Evolutionary conservation across 1,140 invertebrate species (phyloP).

Genomic region (Rhyacophila brunnea): DNA sequence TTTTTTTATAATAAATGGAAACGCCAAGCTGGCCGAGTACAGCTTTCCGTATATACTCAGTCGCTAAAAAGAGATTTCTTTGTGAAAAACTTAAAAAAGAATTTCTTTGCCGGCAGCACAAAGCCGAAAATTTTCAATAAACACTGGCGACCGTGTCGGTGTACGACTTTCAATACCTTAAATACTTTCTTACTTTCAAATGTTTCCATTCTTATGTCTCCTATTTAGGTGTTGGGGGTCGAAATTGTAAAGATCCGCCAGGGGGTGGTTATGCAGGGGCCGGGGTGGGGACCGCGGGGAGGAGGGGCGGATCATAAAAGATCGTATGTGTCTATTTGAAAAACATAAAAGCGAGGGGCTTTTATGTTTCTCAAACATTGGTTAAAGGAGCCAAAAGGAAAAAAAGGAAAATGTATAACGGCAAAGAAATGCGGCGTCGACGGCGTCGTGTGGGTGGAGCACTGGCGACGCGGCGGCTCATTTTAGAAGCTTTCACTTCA

Average conservation of each 20-base stretch:
- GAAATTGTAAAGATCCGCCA: constrained; percentile 23
- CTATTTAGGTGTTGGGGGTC: constrained; percentile 29
- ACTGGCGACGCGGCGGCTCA: not conserved
- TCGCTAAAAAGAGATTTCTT: constrained; percentile 17
- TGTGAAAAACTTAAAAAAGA: constrained; percentile 30
- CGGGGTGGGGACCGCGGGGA: constrained; percentile 3
- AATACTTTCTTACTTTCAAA: constrained; percentile 36
- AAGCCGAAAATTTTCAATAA: constrained; percentile 35
- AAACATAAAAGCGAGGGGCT: constrained; percentile 35
- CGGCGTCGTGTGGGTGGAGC: not conserved
- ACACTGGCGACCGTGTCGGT: constrained; percentile 30
- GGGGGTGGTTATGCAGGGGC: not conserved
- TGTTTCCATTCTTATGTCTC: constrained; percentile 35
- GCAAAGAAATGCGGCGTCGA: constrained; percentile 22
- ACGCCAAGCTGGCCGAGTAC: not conserved
- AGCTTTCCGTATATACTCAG: not conserved
- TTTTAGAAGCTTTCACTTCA: not conserved
- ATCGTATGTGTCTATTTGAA: constrained; percentile 36
- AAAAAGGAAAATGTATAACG: constrained; percentile 22
- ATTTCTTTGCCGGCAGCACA: constrained; percentile 30
- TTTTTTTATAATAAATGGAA: not conserved
- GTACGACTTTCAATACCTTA: constrained; percentile 34
- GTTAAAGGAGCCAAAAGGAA: constrained; percentile 32
- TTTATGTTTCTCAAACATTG: constrained; percentile 36
- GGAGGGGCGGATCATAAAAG: constrained; percentile 32